Conservation (phyloP, 2,797 vertebrate genomes). For the Poliocrania exsul region DNA sequence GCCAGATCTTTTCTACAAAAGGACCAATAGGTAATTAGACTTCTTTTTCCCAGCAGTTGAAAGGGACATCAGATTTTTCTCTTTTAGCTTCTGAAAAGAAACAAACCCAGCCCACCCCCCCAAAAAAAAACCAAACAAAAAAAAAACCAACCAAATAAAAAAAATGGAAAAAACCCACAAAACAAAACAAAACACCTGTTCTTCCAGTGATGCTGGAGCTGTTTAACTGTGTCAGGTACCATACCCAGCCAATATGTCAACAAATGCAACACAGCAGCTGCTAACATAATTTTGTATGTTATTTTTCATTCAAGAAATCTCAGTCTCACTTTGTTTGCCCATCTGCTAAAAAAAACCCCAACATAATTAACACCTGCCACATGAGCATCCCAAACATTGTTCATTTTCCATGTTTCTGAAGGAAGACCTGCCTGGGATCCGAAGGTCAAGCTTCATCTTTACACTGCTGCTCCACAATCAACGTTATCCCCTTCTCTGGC, state of each 20-base stretch:
- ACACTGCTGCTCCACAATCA: not conserved
- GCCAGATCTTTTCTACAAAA: not conserved
- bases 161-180: no score
- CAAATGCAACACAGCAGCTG: constrained; percentile 22
- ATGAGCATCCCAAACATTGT: not conserved
- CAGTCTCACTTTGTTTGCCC: not conserved
- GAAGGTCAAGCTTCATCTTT: not conserved
- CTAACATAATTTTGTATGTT: not conserved
- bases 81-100: not conserved
- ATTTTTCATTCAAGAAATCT: constrained; percentile 17
- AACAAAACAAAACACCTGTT: not conserved
- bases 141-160: not conserved
- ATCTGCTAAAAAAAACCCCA: not conserved
- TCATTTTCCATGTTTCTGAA: not conserved
- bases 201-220: not conserved
- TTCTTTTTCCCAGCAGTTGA: not conserved
- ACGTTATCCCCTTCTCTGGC: not conserved
- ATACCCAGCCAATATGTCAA: not conserved
- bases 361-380: not conserved
- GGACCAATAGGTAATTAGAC: not conserved
- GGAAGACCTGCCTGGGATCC: not conserved
- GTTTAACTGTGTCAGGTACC: not conserved
- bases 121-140: no score
- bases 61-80: not conserved
- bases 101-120: no score